phyloP scores from a whole-genome alignment of 1,140 invertebrate genomes.

The Hycleus phaleratus region DNA sequence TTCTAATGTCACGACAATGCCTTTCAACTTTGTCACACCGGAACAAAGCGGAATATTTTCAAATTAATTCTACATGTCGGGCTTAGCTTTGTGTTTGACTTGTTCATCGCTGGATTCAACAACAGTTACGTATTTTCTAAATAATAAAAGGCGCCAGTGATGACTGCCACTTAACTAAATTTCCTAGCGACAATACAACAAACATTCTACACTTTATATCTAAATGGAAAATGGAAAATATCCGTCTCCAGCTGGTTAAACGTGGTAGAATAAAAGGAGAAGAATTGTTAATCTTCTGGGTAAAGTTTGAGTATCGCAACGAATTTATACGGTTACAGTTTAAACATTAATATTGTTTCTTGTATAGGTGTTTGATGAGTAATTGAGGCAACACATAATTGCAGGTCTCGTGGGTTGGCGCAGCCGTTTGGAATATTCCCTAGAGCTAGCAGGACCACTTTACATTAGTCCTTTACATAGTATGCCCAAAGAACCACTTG shows the following conservation, averaged over 20 bases:
- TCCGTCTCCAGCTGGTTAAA: too few species aligned
- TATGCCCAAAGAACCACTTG: conserved; percentile 31
- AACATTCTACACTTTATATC: not conserved
- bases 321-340: too few species aligned
- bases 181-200: conserved; percentile 9
- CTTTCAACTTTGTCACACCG: not conserved
- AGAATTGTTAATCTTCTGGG: too few species aligned
- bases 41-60: not conserved
- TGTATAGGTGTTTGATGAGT: too few species aligned
- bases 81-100: not conserved
- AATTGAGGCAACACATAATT: conserved; percentile 3
- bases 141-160: not conserved
- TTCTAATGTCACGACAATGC: not conserved
- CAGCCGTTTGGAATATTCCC: conserved; percentile 32
- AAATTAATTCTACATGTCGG: conserved; percentile 10
- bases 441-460: conserved; percentile 40
- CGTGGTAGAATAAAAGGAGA: too few species aligned
- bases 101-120: not conserved
- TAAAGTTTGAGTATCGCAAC: too few species aligned
- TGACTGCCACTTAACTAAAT: conserved; percentile 12
- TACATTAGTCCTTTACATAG: conserved; percentile 40
- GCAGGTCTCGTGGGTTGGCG: conserved; percentile 43
- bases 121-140: not conserved
- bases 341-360: too few species aligned
- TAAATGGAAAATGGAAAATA: conserved; percentile 6